Percentiles rank a stretch among this genome's conserved stretches.
Conservation (phyloP, 1,140 invertebrate species). For the Orchesella cincta region DNA sequence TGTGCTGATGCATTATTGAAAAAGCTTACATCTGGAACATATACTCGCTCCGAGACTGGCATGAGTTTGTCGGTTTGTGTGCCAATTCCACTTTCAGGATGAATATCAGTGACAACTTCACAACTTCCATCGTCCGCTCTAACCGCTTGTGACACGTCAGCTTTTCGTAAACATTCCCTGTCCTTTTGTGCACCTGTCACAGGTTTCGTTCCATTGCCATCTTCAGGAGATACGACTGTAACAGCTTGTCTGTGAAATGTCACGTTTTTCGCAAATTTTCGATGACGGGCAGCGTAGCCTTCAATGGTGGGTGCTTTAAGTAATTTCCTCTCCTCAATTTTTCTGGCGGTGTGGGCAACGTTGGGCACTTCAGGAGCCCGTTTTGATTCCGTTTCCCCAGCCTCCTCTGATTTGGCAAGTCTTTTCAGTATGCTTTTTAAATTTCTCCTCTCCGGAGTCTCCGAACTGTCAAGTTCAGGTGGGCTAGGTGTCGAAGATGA, state of each 20-base stretch:
- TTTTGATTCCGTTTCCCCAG: constrained; percentile 6
- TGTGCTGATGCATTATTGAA: neutral
- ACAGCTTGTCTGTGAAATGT: constrained; percentile 82
- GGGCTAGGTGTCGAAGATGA: constrained; percentile 55
- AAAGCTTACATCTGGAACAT: constrained; percentile 4
- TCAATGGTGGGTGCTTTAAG: constrained; percentile 75
- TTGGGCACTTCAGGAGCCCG: constrained; percentile 12
- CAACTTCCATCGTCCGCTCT: neutral
- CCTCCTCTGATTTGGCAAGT: constrained; percentile 60
- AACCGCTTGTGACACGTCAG: neutral
- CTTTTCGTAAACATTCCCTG: neutral
- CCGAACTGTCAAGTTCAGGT: constrained; percentile 69
- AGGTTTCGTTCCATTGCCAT: neutral
- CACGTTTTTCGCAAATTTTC: constrained; percentile 83
- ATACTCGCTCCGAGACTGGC: neutral
- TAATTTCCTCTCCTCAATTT: constrained; percentile 54
- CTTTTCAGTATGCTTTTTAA: constrained; percentile 83
- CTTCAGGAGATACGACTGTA: constrained; percentile 44
- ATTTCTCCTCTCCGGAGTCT: constrained; percentile 76
- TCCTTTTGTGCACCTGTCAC: too few relatives aligned
- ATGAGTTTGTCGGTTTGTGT: neutral
- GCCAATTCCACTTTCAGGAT: neutral
- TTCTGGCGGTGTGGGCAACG: neutral
- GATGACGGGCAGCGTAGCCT: constrained; percentile 81
- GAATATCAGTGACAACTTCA: neutral